Evolutionary conservation across 1,140 invertebrate species (phyloP).

Genomic region (Nebria ingens): DNA sequence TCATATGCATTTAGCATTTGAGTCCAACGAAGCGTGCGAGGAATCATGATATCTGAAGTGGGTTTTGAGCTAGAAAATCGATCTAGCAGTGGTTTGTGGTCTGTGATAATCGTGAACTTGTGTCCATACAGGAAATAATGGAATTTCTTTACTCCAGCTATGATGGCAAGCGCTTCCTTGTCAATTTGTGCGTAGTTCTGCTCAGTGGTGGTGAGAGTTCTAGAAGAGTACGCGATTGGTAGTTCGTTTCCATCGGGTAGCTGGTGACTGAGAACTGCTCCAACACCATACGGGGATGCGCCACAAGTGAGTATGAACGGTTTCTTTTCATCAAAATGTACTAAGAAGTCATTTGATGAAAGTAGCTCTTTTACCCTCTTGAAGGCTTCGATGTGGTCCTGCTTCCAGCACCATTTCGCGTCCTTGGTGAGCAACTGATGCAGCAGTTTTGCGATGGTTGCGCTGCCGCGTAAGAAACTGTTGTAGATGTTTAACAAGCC

Average conservation of each 20-base stretch:
- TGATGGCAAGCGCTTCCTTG: slow-evolving; percentile 33
- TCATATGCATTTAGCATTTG: no score
- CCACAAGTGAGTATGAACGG: slow-evolving; percentile 34
- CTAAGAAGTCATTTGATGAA: slow-evolving; percentile 22
- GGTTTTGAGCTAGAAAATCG: slow-evolving; percentile 19
- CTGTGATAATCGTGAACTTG: slow-evolving; percentile 16
- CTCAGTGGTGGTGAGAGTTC: slow-evolving; percentile 33
- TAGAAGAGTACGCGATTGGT: slow-evolving; percentile 36
- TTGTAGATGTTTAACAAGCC: slow-evolving; percentile 33
- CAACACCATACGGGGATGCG: slow-evolving; percentile 33
- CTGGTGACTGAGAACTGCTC: slow-evolving; percentile 33
- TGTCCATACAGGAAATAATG: slow-evolving; percentile 16
- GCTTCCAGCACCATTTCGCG: slow-evolving; percentile 17
- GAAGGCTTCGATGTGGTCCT: slow-evolving; percentile 24
- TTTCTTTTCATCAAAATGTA: slow-evolving; percentile 30
- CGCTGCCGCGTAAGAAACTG: slow-evolving; percentile 27
- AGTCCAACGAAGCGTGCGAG: no score
- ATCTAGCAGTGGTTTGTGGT: slow-evolving; percentile 23
- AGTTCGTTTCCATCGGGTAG: slow-evolving; percentile 23
- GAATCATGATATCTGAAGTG: slow-evolving; percentile 33
- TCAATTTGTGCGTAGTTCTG: slow-evolving; percentile 36
- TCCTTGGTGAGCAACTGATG: slow-evolving; percentile 18
- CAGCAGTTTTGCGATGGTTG: slow-evolving; percentile 16
- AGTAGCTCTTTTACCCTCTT: slow-evolving; percentile 24
- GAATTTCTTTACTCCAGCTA: slow-evolving; percentile 32